Conservation (phyloP, 2,888 invertebrate species). For the Stenodema calcarata region DNA sequence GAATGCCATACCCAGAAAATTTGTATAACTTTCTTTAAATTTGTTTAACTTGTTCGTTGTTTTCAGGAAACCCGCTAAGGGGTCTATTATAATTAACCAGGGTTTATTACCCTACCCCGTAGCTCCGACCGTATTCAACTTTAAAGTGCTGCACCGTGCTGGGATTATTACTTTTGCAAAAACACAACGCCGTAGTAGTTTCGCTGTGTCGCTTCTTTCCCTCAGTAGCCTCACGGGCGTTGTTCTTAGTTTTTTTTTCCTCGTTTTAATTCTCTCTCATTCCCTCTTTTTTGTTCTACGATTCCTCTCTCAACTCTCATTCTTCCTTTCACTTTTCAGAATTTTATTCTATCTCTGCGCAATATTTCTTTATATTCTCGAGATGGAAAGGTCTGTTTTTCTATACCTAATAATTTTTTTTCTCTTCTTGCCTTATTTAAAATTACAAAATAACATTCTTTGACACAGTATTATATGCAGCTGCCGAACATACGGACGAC, state of each 20-base stretch:
- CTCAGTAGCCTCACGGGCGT: conserved; percentile 1
- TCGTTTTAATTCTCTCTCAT: conserved; percentile 22
- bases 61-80: background rate
- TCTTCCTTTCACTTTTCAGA: background rate
- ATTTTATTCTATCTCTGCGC: background rate
- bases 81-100: conserved; percentile 30
- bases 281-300: conserved; percentile 17
- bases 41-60: background rate
- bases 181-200: background rate
- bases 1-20: background rate
- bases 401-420: background rate
- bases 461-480: background rate
- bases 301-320: background rate
- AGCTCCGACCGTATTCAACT: background rate
- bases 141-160: background rate
- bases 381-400: background rate
- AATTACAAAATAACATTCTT: background rate
- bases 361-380: background rate
- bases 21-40: background rate
- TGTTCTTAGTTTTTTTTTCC: background rate
- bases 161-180: conserved; percentile 15
- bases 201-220: conserved; percentile 16
- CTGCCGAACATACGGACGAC: too few species aligned
- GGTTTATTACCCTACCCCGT: conserved; percentile 4
- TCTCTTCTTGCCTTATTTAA: background rate